Evolutionary conservation across 2,888 invertebrate genomes (phyloP), one percentile per base, ranked within the genome.

Genomic region (Drosophila mayaguana): DNA sequence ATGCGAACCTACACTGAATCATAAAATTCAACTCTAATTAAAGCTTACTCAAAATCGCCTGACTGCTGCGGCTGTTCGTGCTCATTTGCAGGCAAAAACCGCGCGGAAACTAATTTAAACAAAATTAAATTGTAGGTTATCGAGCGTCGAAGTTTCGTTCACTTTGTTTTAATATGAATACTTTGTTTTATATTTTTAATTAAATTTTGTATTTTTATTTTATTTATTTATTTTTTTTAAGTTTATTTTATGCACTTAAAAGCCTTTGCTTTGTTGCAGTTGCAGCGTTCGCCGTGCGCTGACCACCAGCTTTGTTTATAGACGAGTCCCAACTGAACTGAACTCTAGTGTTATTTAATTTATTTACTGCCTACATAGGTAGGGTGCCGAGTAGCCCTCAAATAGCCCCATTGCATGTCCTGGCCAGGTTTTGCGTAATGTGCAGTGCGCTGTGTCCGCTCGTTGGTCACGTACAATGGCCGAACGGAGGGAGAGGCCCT

Each of bases 21-120:
- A 25, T n/a, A 1, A 48, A 48, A 28, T 32, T 18, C 32, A 38
- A 38, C 18, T 25, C 9, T 22, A 36, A 54, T 38, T 38, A 54
- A 25, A 54, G 16, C 88, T 62, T 89, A 86, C 86, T 64, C 72
- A 88, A 63, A 66, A 86, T 72, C 57, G 90, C 74, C 48, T 73
- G 65, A 18, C 71, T 68, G 86, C 86, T 88, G 75, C 67, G 72
- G 55, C 61, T 61, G 60, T 68, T 65, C 46, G 60, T 60, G 68
- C 79, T 86, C 87, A 89, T 89, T 60, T 34, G 38, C 25, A n/a
- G 38, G 20, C 50, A 34, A 12, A 40, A 56, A 43, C 59, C 75
- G 54, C 76, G 61, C n/a, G 16, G 63, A 80, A 80, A 71, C 61
- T 55, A 80, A 77, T 77, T 77, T 76, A 66, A 76, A 66, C 61